Evolutionary conservation across 2,888 invertebrate genomes (phyloP).

Genomic region (Eilema griseolum): DNA sequence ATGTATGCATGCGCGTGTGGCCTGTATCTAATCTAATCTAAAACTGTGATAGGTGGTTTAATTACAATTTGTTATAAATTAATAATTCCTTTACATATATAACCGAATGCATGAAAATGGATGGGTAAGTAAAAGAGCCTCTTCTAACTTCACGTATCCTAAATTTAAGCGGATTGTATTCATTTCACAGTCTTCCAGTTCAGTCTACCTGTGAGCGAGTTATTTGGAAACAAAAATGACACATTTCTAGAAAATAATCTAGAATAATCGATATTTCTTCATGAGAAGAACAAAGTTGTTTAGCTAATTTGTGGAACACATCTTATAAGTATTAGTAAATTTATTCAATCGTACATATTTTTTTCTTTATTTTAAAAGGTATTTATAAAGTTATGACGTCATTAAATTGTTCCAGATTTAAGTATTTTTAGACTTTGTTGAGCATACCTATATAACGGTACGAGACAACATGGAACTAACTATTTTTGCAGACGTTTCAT

Average conservation of each 20-base stretch:
- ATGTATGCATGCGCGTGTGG: neutral
- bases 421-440: too few species aligned
- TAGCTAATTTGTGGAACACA: too few species aligned
- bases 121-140: slow-evolving; percentile 3
- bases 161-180: neutral
- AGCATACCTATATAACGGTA: too few species aligned
- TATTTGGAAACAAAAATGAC: neutral
- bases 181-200: slow-evolving; percentile 7
- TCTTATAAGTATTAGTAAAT: too few species aligned
- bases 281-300: neutral
- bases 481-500: too few species aligned
- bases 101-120: neutral
- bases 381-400: too few species aligned
- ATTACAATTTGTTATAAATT: neutral
- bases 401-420: too few species aligned
- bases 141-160: neutral
- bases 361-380: too few species aligned
- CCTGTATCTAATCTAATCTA: neutral
- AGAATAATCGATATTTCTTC: too few species aligned
- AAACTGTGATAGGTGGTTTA: neutral
- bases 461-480: too few species aligned
- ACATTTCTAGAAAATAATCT: neutral
- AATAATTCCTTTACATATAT: neutral
- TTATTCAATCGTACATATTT: too few species aligned
- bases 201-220: slow-evolving; percentile 5